phyloP scores from a whole-genome alignment of 2,113 vertebrate genomes.

The Myrmecophaga tridactyla region DNA sequence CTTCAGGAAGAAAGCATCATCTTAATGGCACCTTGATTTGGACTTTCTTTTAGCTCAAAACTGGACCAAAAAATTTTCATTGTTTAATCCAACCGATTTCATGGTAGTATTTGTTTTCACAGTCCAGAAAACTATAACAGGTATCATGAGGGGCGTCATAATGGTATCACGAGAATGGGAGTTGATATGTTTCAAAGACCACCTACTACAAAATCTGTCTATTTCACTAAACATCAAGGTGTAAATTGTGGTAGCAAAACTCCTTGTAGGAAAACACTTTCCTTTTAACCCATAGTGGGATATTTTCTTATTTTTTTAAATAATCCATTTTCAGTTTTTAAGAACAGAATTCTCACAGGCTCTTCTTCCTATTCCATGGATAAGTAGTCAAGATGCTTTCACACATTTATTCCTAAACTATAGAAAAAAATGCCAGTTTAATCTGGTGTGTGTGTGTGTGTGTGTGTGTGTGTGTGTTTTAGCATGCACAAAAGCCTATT shows the following conservation, averaged over 20 bases:
- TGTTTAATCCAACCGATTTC: no score
- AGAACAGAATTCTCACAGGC: not conserved
- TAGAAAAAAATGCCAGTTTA: not conserved
- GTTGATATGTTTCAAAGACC: slow-evolving; percentile 63
- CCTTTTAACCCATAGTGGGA: not conserved
- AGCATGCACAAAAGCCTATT: not conserved
- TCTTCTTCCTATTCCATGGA: not conserved
- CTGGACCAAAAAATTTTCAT: no score
- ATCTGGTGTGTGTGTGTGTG: not conserved
- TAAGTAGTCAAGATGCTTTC: not conserved
- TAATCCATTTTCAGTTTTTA: slow-evolving; percentile 4
- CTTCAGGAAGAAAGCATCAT: no score
- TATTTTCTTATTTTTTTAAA: slow-evolving; percentile 21
- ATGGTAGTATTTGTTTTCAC: no score
- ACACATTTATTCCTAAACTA: not conserved
- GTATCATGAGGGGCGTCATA: slow-evolving; percentile 27
- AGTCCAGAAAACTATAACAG: no score
- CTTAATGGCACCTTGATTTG: no score
- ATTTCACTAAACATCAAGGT: not conserved
- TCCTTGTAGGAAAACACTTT: not conserved
- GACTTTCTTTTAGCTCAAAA: no score
- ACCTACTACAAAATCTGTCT: slow-evolving; percentile 33
- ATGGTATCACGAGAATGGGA: not conserved
- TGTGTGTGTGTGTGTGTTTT: not conserved
- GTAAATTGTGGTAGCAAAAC: slow-evolving; percentile 34